Base-by-base conservation (phyloP, 2,888 invertebrate genomes). In the Blastobasis lacticolella region DNA sequence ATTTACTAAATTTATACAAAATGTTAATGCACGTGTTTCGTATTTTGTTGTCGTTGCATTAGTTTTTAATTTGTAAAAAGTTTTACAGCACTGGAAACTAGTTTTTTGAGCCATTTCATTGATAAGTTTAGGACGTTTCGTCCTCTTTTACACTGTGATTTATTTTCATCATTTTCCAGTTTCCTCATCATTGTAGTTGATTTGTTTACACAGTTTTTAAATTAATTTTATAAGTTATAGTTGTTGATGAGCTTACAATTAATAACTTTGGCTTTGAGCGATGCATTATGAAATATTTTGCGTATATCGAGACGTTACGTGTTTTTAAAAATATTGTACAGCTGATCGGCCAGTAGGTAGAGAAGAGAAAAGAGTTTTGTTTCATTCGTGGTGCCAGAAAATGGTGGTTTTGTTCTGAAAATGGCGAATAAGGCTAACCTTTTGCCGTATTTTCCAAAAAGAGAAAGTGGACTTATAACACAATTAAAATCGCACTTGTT, bases 401-500 rank as follows among this genome's bases (percentile, higher is more conserved):
- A 85, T 87, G 84, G 81, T 84, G 78, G 78, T 73, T 71, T 75
- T 67, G 66, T 55, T 66, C 56, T 81, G 77, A 78, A 76, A 62
- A 87, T 87, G 88, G 87, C 86, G 77, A 85, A 84, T 80, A 67
- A 73, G 61, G 73, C 90, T 55, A 92, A 89, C 74, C 92, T 92
- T 62, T 69, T 92, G 62, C 75, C 88, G 48, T 92, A 91, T 77
- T 64, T 93, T 66, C 72, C 89, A 52, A 86, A 89, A 61, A 89
- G 93, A 75, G 92, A 93, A 75, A 90, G 90, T 65, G 91, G 91
- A 62, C 84, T 90, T 58, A 77, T 88, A 63, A 71, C 89, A 54
- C 78, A 90, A 73, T 82, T 92, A 57, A 91, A 90, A 74, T 89
- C 90, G 53, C 88, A 89, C 57, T 83, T 93, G 59, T 90, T 92